Conservation (phyloP, 1,140 invertebrate genomes). For the Drosophila lini region DNA sequence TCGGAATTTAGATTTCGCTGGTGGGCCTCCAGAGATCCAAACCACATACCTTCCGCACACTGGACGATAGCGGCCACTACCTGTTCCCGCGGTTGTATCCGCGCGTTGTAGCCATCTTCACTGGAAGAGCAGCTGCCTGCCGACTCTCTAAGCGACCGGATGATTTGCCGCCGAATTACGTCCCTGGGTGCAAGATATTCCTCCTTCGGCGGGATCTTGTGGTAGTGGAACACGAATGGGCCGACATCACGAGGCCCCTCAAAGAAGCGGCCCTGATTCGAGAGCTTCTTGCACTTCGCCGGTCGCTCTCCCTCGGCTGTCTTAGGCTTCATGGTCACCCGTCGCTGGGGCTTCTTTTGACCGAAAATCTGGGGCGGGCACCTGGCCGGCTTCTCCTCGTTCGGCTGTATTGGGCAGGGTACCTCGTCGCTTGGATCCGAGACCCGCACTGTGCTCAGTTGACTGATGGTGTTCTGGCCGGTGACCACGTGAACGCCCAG, state of each 20-base stretch:
- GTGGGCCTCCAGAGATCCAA: constrained; percentile 11
- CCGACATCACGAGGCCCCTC: neutral
- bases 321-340: neutral
- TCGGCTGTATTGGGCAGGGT: neutral
- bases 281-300: neutral
- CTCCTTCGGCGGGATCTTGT: constrained; percentile 16
- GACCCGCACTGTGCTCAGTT: neutral
- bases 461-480: neutral
- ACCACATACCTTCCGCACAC: constrained; percentile 39
- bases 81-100: constrained; percentile 9
- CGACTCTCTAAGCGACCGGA: constrained; percentile 9
- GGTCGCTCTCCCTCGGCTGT: neutral
- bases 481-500: constrained; percentile 11
- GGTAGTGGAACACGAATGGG: constrained; percentile 35
- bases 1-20: neutral
- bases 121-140: neutral
- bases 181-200: neutral
- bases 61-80: constrained; percentile 35
- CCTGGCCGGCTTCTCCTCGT: neutral
- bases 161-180: constrained; percentile 18
- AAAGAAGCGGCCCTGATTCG: constrained; percentile 10
- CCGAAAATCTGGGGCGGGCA: neutral
- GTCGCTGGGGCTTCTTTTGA: neutral
- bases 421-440: constrained; percentile 21
- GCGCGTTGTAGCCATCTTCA: neutral